A percentile compares a stretch with the other conserved stretches of the same genome.
Evolutionary conservation across 2,888 invertebrate genomes (phyloP).

Genomic region (Caenorhabditis becei): DNA sequence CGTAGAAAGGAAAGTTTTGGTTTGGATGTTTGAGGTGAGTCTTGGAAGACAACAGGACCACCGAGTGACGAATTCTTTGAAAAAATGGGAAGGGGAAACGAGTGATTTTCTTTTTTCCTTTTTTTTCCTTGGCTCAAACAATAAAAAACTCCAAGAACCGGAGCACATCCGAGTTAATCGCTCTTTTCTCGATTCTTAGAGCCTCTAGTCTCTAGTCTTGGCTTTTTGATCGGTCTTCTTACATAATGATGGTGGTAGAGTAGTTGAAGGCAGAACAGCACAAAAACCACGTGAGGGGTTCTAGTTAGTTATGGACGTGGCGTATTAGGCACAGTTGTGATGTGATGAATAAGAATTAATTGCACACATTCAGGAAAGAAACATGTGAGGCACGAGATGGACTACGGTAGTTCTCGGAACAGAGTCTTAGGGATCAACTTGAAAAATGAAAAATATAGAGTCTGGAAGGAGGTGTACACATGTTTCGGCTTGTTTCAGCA

Average conservation of each 20-base stretch:
- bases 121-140: conserved; percentile 10
- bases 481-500: background rate
- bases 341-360: conserved; percentile 48
- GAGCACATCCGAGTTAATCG: conserved; percentile 21
- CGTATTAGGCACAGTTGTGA: conserved; percentile 47
- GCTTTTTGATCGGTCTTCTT: conserved; percentile 17
- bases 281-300: background rate
- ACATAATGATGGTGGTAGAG: background rate
- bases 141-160: background rate
- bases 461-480: no score
- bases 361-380: conserved; percentile 46
- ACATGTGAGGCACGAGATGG: conserved; percentile 12
- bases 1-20: background rate
- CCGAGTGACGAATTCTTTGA: background rate
- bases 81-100: background rate
- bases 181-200: background rate
- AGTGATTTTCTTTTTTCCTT: background rate
- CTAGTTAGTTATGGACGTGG: conserved; percentile 47
- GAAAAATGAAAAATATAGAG: background rate
- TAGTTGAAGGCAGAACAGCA: no score
- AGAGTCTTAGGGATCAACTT: background rate
- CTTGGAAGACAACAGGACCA: background rate
- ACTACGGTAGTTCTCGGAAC: background rate
- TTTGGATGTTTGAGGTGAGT: background rate
- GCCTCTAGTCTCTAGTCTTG: conserved; percentile 9